Percentiles rank a stretch among this genome's conserved stretches.
Conservation (phyloP, 2,797 vertebrate species). For the Coreius guichenoti region DNA sequence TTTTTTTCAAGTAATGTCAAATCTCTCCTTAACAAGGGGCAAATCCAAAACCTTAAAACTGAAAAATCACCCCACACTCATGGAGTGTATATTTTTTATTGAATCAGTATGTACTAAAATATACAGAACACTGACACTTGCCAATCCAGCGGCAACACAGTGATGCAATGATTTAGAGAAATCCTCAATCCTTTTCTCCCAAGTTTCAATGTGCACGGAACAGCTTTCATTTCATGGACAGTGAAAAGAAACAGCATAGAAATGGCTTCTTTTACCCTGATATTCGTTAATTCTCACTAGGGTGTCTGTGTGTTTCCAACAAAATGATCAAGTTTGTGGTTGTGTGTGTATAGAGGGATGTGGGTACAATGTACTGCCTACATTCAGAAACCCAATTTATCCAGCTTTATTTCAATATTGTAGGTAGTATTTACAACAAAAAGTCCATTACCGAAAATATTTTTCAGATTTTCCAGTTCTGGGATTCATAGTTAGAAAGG, state of each 20-base stretch:
- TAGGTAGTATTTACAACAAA: slow-evolving; percentile 12
- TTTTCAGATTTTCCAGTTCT: slow-evolving; percentile 37
- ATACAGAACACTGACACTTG: slow-evolving; percentile 86
- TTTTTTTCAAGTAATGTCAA: background rate
- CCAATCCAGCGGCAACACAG: slow-evolving; percentile 85
- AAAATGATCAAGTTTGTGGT: background rate
- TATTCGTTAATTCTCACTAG: background rate
- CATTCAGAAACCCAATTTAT: slow-evolving; percentile 11
- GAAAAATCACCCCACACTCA: slow-evolving; percentile 15
- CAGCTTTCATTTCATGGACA: slow-evolving; percentile 45
- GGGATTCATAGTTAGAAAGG: slow-evolving; percentile 30
- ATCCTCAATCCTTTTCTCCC: slow-evolving; percentile 57
- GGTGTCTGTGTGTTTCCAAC: background rate
- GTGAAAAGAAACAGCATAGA: slow-evolving; percentile 23
- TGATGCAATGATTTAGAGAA: slow-evolving; percentile 68
- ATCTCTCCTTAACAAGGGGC: background rate
- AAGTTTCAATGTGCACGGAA: slow-evolving; percentile 64
- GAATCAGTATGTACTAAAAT: slow-evolving; percentile 80
- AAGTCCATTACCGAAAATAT: background rate
- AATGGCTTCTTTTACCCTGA: slow-evolving; percentile 42
- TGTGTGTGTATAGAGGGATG: background rate
- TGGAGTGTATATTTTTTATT: slow-evolving; percentile 73
- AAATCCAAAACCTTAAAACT: background rate
- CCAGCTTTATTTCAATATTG: background rate
- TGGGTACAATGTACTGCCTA: background rate